Evolutionary conservation across 2,113 vertebrate species (phyloP), one percentile per base, ranked within the genome.

Genomic region (Saccopteryx bilineata): DNA sequence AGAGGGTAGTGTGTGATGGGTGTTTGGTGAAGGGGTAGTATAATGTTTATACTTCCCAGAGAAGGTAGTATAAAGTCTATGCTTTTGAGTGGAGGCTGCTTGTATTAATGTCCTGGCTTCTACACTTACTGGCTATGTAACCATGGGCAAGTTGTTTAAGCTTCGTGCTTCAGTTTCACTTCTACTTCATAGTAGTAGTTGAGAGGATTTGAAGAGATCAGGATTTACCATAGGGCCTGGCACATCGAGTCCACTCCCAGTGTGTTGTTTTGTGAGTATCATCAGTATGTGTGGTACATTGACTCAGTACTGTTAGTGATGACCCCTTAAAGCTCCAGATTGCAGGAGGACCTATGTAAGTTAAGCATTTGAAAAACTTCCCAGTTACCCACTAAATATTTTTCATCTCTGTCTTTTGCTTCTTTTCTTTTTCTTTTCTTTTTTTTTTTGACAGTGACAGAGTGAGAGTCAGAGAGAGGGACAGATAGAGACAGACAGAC

Each of bases 351-450:
- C 9, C 4, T 80, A 7, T 86, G 58, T 93, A 89, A 84, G 24
- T 87, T 91, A 71, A 75, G 54, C n/a, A 1, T 50, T 81, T 63
- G 69, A 86, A 87, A 84, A 56, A 33, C 28, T 60, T 26, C 50
- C 68, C 76, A 69, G 4, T 91, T 88, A 54, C 78, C 50, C 54
- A 23, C 21, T 65, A 52, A 69, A 1, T 88, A 60, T 81, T 87
- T 96, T 87, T 90, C 52, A 78, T 79, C 21, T 84, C 78, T 93
- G 19, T 50, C 39, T 63, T 71, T 95, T 79, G 76, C 33, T 23
- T 78, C 58, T 71, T 95, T 79, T 81, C 33, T 23, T 78, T 15
- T 39, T 39, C 39, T 39, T 39, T 39, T 39, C 39, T 39, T 39
- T 39, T 39, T 63, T 81, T 31, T 23, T 78, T 15, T 39, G 39